These are phyloP conservation scores for Plecturocebus donacophilus DNA, from an alignment of 2,113 vertebrate species.

Conservation along the genomic window DNA sequence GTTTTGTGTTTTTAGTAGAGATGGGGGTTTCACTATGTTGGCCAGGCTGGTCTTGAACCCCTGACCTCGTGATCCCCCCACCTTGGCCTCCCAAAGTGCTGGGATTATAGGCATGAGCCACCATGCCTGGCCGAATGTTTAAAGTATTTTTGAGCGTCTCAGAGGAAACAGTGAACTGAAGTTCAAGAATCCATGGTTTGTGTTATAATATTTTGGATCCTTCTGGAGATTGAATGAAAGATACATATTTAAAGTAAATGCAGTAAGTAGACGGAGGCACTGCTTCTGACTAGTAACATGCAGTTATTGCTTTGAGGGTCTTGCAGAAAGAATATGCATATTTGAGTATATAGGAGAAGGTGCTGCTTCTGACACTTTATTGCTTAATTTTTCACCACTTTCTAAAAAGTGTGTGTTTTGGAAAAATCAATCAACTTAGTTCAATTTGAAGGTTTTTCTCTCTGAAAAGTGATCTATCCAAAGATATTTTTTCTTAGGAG, in stretches of 20 bases:
- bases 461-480: background rate
- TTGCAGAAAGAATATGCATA: background rate
- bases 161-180: background rate
- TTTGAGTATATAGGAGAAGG: background rate
- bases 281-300: background rate
- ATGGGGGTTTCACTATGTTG: no score
- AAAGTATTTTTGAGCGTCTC: background rate
- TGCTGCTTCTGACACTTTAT: background rate
- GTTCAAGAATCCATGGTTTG: background rate
- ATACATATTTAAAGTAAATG: background rate
- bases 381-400: slow-evolving; percentile 16
- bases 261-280: background rate
- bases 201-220: background rate
- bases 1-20: no score
- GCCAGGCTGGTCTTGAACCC: no score
- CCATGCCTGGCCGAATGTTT: no score
- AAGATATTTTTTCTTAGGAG: background rate
- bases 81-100: no score
- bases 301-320: background rate
- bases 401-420: background rate
- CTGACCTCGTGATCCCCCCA: no score
- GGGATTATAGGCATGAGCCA: no score
- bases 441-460: background rate
- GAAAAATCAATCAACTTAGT: background rate
- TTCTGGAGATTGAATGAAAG: background rate